A percentile compares a stretch with the other conserved stretches of the same genome.
Conservation (phyloP, 2,113 vertebrate genomes). For the Thermophis baileyi region DNA sequence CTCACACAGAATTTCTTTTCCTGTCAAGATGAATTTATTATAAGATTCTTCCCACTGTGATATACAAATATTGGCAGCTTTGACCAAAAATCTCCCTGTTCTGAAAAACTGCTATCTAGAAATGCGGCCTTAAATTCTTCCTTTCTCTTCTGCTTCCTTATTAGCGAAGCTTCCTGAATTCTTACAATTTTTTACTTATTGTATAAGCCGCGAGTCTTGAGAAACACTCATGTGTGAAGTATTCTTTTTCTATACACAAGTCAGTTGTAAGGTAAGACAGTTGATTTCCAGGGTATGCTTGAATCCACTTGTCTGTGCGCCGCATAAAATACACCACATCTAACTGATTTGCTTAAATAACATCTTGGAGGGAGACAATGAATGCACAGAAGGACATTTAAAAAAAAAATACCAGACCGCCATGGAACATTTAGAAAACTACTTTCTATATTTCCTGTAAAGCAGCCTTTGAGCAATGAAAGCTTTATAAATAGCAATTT, state of each 20-base stretch:
- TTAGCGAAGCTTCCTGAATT: not conserved
- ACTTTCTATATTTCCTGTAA: conserved; percentile 1
- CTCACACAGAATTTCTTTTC: not conserved
- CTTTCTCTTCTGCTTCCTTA: not conserved
- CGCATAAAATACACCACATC: not conserved
- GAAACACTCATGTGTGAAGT: not conserved
- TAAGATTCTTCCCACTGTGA: not conserved
- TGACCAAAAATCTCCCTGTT: not conserved
- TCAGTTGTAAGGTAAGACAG: not conserved
- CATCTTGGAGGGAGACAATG: not conserved
- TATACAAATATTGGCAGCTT: not conserved
- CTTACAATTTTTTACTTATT: conserved; percentile 8
- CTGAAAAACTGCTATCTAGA: not conserved
- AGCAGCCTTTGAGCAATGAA: not conserved
- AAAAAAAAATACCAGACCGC: not conserved
- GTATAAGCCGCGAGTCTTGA: not conserved
- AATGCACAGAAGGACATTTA: not conserved
- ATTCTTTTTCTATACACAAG: not conserved
- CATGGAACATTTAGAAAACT: conserved; percentile 1
- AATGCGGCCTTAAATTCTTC: not conserved
- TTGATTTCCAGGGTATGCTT: not conserved
- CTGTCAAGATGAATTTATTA: not conserved
- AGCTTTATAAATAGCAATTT: not conserved
- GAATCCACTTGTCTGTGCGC: not conserved
- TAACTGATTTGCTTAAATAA: conserved; percentile 2